Evolutionary conservation across 2,797 vertebrate species (phyloP).

Genomic region (Mionectes olivaceus): DNA sequence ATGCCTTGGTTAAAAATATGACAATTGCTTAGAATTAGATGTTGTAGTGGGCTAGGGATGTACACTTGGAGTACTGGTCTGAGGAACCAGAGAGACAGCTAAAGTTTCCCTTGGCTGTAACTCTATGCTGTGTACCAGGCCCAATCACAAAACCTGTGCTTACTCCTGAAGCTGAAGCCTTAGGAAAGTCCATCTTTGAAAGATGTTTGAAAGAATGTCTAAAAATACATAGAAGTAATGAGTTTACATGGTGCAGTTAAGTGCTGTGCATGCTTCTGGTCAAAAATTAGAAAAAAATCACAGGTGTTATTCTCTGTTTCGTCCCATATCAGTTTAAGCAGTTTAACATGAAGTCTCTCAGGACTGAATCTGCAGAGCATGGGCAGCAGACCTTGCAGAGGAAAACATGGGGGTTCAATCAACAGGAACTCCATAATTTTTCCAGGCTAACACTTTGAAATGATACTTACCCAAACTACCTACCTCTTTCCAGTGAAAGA

Average conservation of each 20-base stretch:
- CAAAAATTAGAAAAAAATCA: neutral
- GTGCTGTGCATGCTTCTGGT: neutral
- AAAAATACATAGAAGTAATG: neutral
- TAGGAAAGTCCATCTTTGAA: neutral
- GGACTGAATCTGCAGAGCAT: neutral
- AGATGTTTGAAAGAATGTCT: neutral
- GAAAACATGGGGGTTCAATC: neutral
- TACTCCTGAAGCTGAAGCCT: neutral
- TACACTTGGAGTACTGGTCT: neutral
- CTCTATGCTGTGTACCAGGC: neutral
- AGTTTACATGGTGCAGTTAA: neutral
- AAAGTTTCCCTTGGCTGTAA: neutral
- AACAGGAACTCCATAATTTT: neutral
- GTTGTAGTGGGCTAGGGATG: neutral
- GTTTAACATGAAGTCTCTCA: neutral
- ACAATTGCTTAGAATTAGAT: neutral
- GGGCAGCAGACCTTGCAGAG: neutral
- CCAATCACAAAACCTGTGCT: neutral
- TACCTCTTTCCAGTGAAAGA: neutral
- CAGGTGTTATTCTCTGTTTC: neutral
- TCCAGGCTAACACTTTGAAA: neutral
- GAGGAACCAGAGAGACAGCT: neutral
- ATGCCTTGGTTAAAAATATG: neutral
- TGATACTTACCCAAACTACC: neutral
- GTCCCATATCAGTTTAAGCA: neutral